phyloP scores from a whole-genome alignment of 37 sponge, comb jelly and placozoan genomes.

The Haliclona indistincta region DNA sequence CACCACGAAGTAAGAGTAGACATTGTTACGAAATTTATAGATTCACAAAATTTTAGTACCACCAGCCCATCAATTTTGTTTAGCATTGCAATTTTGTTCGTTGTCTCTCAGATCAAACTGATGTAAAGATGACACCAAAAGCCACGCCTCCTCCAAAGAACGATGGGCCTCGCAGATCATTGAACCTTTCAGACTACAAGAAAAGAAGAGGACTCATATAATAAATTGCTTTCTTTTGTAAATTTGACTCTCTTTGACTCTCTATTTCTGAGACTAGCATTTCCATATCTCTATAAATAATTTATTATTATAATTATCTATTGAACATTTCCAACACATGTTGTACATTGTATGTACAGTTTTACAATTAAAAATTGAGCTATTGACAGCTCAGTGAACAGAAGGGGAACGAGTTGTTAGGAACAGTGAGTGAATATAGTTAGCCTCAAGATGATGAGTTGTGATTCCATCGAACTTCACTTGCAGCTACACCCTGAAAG shows the following conservation, averaged over 20 bases:
- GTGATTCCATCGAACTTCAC: background rate
- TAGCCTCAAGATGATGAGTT: background rate
- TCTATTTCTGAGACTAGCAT: background rate
- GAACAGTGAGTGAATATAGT: background rate
- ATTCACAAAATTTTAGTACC: background rate
- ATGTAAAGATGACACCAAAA: slow-evolving; percentile 38
- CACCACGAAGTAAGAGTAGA: slow-evolving; percentile 23
- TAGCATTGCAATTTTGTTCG: background rate
- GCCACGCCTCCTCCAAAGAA: slow-evolving; percentile 12
- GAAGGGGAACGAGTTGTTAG: background rate
- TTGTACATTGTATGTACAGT: too few relatives aligned
- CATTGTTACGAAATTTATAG: background rate
- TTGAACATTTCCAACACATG: too few relatives aligned
- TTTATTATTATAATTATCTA: too few relatives aligned
- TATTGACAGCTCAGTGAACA: too few relatives aligned
- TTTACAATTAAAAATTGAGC: too few relatives aligned
- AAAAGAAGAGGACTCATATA: slow-evolving; percentile 94
- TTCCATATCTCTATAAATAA: too few relatives aligned
- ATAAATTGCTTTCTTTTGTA: background rate
- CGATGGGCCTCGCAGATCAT: slow-evolving; percentile 73
- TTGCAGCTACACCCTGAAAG: slow-evolving; percentile 6
- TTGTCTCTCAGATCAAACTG: slow-evolving; percentile 31
- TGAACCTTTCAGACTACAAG: slow-evolving; percentile 98
- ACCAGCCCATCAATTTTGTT: background rate
- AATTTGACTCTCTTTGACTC: background rate